Percentiles rank a stretch among this genome's conserved stretches.
phyloP scores from a whole-genome alignment of 2,797 vertebrate species.

The Arctocebus calabarensis region DNA sequence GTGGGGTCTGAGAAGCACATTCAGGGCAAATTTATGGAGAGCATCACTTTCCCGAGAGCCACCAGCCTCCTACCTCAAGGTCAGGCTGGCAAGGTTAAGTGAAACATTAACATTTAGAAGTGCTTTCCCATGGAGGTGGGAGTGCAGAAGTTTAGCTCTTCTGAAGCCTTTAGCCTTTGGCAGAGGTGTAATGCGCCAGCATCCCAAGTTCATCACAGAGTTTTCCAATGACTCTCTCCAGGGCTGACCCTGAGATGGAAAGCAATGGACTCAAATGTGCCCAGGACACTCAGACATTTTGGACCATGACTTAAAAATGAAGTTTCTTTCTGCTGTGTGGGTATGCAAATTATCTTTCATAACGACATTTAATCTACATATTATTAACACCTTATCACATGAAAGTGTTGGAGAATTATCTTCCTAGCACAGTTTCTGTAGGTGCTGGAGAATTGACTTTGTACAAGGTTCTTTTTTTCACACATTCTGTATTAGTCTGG shows the following conservation, averaged over 20 bases:
- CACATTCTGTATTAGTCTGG: rapidly evolving
- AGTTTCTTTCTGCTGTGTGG: not conserved
- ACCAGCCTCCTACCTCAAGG: slow-evolving; percentile 57
- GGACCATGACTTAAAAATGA: not conserved
- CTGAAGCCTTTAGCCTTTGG: not conserved
- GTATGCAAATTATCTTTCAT: slow-evolving; percentile 37
- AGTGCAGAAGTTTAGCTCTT: not conserved
- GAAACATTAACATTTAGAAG: slow-evolving; percentile 55
- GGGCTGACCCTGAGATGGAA: rapidly evolving
- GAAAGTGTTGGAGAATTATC: not conserved
- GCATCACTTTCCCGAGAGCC: not conserved
- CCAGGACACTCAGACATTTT: not conserved
- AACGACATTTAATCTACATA: slow-evolving; percentile 49
- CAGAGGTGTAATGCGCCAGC: not conserved
- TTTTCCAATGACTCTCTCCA: not conserved
- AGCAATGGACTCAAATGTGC: rapidly evolving
- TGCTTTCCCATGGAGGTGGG: not conserved
- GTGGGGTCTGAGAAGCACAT: rapidly evolving
- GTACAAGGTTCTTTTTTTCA: not conserved
- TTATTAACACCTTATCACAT: slow-evolving; percentile 4
- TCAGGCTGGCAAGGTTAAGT: slow-evolving; percentile 80
- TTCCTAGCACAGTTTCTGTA: not conserved
- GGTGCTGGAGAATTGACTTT: not conserved
- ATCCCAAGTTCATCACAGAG: not conserved
- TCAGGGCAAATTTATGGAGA: not conserved